A percentile compares a stretch with the other conserved stretches of the same genome.
Evolutionary conservation across 2,888 invertebrate genomes (phyloP).

Genomic region (Agriopis leucophaearia): DNA sequence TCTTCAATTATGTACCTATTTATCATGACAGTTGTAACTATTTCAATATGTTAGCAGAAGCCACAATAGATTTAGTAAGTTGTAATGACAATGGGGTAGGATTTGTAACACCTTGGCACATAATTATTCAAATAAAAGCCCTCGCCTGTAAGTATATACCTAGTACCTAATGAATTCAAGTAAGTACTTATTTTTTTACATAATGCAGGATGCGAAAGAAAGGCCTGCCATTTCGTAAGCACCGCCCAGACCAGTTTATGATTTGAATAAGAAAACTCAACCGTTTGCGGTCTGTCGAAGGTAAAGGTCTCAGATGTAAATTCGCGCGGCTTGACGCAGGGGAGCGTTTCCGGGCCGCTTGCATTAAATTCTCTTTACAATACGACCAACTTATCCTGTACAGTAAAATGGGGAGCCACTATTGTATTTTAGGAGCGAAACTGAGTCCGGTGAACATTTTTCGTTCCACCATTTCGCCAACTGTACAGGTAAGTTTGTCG

Average conservation of each 20-base stretch:
- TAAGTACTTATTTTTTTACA: not conserved
- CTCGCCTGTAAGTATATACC: no score
- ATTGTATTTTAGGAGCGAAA: not conserved
- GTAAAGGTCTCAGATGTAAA: not conserved
- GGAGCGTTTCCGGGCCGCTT: slow-evolving; percentile 39
- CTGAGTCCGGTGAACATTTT: not conserved
- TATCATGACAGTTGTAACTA: no score
- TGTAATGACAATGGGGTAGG: no score
- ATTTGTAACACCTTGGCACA: no score
- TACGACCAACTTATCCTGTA: not conserved
- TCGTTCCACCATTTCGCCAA: not conserved
- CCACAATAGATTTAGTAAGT: no score
- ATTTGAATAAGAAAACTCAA: slow-evolving; percentile 8
- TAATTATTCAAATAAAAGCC: no score
- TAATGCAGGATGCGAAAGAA: slow-evolving; percentile 6
- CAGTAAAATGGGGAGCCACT: not conserved
- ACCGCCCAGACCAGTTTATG: slow-evolving; percentile 17
- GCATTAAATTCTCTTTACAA: slow-evolving; percentile 11
- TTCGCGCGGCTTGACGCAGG: slow-evolving; percentile 19
- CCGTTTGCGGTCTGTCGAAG: slow-evolving; percentile 1
- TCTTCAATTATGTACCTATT: no score
- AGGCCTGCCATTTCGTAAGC: not conserved
- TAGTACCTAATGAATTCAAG: no score
- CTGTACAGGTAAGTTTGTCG: not conserved
- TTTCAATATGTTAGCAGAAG: no score